Percentiles rank a stretch among this genome's conserved stretches.
phyloP scores from a whole-genome alignment of 1,140 invertebrate genomes.

The Diachasma alloeum region DNA sequence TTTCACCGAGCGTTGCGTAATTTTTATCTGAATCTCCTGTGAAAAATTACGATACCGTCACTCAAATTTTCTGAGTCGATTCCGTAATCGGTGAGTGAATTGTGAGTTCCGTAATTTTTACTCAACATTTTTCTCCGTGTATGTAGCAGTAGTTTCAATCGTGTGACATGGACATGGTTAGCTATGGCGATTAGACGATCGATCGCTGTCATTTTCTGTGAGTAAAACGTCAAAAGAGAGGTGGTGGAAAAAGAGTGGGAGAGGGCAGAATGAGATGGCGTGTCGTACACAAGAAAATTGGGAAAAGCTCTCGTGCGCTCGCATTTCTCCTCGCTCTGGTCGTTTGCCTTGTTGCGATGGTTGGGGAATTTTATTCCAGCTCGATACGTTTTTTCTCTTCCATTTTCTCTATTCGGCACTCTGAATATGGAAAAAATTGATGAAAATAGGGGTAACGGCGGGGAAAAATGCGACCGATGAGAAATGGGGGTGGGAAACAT shows the following conservation, averaged over 20 bases:
- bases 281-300: constrained; percentile 1
- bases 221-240: not conserved
- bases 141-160: too few relatives aligned
- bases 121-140: too few relatives aligned
- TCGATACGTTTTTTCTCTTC: not conserved
- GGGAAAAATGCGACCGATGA: not conserved
- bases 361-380: not conserved
- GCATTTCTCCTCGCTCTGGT: too few relatives aligned
- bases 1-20: too few relatives aligned
- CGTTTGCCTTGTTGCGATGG: too few relatives aligned
- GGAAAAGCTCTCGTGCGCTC: not conserved
- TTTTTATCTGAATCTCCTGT: too few relatives aligned
- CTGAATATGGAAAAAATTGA: not conserved
- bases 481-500: not conserved
- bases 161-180: not conserved
- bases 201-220: constrained; percentile 15
- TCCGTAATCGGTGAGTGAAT: too few relatives aligned
- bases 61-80: too few relatives aligned
- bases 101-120: too few relatives aligned
- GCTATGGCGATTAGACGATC: constrained; percentile 22
- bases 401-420: not conserved
- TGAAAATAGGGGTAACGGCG: not conserved
- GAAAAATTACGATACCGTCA: too few relatives aligned
- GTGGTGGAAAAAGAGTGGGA: not conserved
- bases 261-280: too few relatives aligned